These are phyloP conservation scores for Hydractinia symbiolongicarpus DNA, from an alignment of 30 jellyfish, hydroid and myxozoan species.

Conservation along the genomic window DNA sequence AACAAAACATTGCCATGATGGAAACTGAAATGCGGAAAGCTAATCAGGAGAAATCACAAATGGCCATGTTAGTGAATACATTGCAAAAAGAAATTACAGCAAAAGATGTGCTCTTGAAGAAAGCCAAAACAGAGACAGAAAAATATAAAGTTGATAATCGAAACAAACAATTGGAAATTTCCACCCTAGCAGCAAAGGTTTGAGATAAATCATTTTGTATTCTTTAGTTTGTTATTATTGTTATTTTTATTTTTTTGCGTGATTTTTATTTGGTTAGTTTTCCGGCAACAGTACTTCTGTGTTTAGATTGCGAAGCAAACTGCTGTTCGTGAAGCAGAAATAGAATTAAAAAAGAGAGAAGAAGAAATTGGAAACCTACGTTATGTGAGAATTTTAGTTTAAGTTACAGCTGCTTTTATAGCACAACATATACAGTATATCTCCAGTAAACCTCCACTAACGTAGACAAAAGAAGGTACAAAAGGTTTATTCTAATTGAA, in stretches of 20 bases:
- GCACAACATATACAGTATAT: too few relatives aligned
- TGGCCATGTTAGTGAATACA: constrained; percentile 47
- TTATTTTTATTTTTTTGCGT: neutral
- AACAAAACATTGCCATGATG: constrained; percentile 50
- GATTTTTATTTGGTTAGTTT: neutral
- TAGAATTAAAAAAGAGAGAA: constrained; percentile 55
- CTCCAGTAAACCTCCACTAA: too few relatives aligned
- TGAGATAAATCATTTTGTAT: neutral
- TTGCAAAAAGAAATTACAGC: constrained; percentile 65
- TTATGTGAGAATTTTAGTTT: constrained; percentile 33
- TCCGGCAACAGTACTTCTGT: neutral
- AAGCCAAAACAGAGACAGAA: constrained; percentile 43
- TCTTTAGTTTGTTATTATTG: neutral
- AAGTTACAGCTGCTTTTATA: too few relatives aligned
- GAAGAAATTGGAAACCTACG: constrained; percentile 56
- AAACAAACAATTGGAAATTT: constrained; percentile 59
- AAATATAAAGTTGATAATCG: constrained; percentile 41
- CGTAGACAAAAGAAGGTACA: too few relatives aligned
- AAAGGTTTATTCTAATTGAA: too few relatives aligned
- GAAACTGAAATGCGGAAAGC: constrained; percentile 55
- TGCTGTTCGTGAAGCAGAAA: constrained; percentile 59
- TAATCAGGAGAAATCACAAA: constrained; percentile 49
- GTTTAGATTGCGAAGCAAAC: constrained; percentile 60
- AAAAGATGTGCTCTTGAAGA: constrained; percentile 51
- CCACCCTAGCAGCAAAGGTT: constrained; percentile 70